Evolutionary conservation across 2,797 vertebrate species (phyloP).

Genomic region (Micrastur ruficollis): DNA sequence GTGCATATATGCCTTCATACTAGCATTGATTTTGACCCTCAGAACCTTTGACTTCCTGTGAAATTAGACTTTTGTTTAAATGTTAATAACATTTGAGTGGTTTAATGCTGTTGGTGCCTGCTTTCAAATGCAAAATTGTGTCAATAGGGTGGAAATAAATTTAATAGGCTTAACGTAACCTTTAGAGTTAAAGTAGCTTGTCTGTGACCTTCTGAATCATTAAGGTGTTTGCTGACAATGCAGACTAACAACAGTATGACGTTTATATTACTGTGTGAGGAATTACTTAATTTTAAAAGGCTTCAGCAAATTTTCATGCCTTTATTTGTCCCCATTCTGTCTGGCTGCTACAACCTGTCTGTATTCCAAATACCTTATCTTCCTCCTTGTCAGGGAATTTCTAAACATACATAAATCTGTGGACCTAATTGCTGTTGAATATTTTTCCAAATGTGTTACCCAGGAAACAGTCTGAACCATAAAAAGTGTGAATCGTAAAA

Average conservation of each 20-base stretch:
- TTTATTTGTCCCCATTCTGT: background rate
- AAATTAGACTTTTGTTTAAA: slow-evolving; percentile 7
- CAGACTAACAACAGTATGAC: background rate
- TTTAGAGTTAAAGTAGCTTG: slow-evolving; percentile 3
- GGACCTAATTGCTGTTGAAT: background rate
- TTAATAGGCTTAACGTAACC: background rate
- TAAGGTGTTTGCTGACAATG: slow-evolving; percentile 53
- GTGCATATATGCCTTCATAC: background rate
- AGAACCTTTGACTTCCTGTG: background rate
- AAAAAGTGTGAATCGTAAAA: background rate
- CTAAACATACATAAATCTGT: background rate
- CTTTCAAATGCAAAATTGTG: slow-evolving; percentile 27
- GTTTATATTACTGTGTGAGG: background rate
- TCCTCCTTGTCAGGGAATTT: background rate
- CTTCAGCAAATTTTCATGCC: background rate
- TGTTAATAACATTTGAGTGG: background rate
- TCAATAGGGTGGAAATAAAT: slow-evolving; percentile 21
- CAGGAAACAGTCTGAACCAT: background rate
- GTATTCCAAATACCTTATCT: background rate
- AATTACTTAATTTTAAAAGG: slow-evolving; percentile 36
- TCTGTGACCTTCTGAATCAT: background rate
- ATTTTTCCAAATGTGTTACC: background rate
- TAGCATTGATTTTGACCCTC: background rate
- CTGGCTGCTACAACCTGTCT: background rate
- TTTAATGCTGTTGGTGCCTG: background rate